Percentiles rank a stretch among this genome's conserved stretches.
Evolutionary conservation across 2,888 invertebrate species (phyloP).

Genomic region (Fissipunctia ypsillon): DNA sequence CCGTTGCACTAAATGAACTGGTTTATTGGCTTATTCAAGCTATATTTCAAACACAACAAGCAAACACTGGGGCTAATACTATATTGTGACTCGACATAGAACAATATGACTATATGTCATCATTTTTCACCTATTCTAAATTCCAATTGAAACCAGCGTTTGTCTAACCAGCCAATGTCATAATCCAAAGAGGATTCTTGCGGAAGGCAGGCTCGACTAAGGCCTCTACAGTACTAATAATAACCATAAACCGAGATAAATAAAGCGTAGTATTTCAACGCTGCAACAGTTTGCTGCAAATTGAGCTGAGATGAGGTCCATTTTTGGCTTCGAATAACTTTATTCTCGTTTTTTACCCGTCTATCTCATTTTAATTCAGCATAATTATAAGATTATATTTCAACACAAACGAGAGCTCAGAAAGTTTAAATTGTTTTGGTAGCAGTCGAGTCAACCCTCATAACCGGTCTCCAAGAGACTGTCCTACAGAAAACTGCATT

Average conservation of each 20-base stretch:
- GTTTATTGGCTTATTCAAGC: too few species aligned
- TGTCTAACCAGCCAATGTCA: too few species aligned
- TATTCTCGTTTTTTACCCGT: not conserved
- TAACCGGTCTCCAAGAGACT: not conserved
- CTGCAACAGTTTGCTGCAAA: not conserved
- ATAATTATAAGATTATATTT: not conserved
- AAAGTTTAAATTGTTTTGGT: conserved; percentile 32
- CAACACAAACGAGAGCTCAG: conserved; percentile 8
- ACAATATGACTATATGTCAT: too few species aligned
- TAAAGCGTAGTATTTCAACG: not conserved
- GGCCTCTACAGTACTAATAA: too few species aligned
- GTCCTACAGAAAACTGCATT: conserved; percentile 4
- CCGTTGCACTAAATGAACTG: too few species aligned
- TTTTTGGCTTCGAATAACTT: not conserved
- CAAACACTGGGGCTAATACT: too few species aligned
- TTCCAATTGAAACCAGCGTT: too few species aligned
- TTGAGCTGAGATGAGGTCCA: not conserved
- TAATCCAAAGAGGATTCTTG: too few species aligned
- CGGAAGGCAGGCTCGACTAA: too few species aligned
- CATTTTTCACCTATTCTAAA: too few species aligned
- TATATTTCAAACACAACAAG: too few species aligned
- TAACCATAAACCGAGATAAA: not conserved
- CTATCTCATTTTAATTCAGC: not conserved
- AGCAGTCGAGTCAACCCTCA: not conserved
- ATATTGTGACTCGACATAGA: too few species aligned